phyloP scores from a whole-genome alignment of 1,140 invertebrate genomes.

The Chymomyza costata region DNA sequence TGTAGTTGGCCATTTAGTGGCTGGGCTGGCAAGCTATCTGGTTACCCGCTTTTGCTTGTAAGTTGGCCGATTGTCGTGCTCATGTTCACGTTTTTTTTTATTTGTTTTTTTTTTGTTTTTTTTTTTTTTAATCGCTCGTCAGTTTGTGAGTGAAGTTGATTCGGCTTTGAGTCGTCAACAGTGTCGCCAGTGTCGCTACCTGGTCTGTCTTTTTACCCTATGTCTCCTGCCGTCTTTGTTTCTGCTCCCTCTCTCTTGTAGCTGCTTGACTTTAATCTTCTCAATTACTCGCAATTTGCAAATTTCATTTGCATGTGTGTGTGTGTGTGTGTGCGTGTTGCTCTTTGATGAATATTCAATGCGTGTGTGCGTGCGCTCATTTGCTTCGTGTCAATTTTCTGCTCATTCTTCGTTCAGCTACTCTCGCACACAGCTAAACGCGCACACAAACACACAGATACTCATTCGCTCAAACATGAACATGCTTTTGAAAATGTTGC shows the following conservation, averaged over 20 bases:
- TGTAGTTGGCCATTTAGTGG: constrained; percentile 40
- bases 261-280: constrained; percentile 72
- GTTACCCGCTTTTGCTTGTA: too few species aligned
- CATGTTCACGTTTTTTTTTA: constrained; percentile 42
- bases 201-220: constrained; percentile 18
- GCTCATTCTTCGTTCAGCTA: constrained; percentile 56
- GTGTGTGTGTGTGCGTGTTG: constrained; percentile 25
- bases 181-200: constrained; percentile 40
- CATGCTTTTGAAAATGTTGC: constrained; percentile 54
- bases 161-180: constrained; percentile 48
- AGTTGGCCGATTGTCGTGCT: constrained; percentile 57
- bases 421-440: too few species aligned
- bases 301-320: constrained; percentile 26
- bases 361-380: constrained; percentile 5
- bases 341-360: constrained; percentile 18
- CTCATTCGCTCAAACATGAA: too few species aligned
- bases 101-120: neutral
- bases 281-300: constrained; percentile 74
- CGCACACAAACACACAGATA: too few species aligned
- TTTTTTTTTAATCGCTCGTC: constrained; percentile 51
- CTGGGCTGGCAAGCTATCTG: too few species aligned
- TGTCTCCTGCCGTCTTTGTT: constrained; percentile 5
- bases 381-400: constrained; percentile 42
- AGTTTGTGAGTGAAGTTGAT: constrained; percentile 38
- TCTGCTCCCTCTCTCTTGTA: constrained; percentile 28